Base-by-base conservation (phyloP, 2,797 vertebrate species). In the Linurgus olivaceus region DNA sequence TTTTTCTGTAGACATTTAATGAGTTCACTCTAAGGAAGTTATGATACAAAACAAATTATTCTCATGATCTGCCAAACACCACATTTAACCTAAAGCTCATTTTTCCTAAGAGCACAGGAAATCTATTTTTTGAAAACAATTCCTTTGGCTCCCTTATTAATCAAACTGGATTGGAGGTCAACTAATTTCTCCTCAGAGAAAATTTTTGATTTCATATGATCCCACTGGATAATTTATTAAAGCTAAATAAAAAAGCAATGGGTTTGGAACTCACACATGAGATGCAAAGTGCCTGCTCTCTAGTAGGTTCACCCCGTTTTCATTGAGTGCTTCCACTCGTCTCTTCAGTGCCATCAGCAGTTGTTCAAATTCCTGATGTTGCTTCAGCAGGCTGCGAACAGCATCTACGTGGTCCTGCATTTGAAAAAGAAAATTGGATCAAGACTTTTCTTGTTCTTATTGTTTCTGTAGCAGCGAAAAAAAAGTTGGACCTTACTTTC, bases 361-460 rank as follows among this genome's bases (percentile, higher is more conserved):
- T 42, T 90, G 95, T 42, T 98, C 98, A 95, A 98, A 98, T 84
- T 98, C 98, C 25, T 98, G 98, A 86, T 99, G 99, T n/a, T 97
- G 97, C 57, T 98, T 98, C 85, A 99, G 84, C 52, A 99, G 97
- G 91, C 97, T 98, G 94, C 96, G 97, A 72, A 98, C 98, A 23
- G 98, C 97, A 93, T 98, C 98, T 70, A 98, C 94, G 0, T 98
- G 98, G 91, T 99, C 99, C 99, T 99, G 89, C 10, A 93, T 74
- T 86, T 76, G 66, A 67, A 50, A 77, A 83, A 73, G 17, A 74
- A 85, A 80, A 48, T 28, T 26, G 19, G 8, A 57, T 73, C 17
- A 38, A 33, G 12, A 20, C 11, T 73, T 74, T 63, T 48, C 52
- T 68, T 68, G 13, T 23, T 33, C 33, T 19, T 28, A 25, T 19